phyloP scores from a whole-genome alignment of 2,888 invertebrate genomes.

The Microctonus hyperodae region DNA sequence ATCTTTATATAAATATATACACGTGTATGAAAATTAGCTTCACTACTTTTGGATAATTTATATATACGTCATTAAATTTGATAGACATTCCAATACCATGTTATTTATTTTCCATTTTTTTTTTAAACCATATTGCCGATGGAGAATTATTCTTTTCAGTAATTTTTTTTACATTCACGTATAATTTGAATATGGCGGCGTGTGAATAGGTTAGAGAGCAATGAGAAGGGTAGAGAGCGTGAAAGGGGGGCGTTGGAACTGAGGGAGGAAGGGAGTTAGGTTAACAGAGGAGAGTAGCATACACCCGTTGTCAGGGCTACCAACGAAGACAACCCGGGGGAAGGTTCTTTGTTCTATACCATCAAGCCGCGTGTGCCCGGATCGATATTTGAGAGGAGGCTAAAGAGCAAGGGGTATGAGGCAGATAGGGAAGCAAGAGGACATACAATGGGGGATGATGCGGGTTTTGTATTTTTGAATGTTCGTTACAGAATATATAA shows the following conservation, averaged over 20 bases:
- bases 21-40: background rate
- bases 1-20: background rate
- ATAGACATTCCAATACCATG: background rate
- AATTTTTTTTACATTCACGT: background rate
- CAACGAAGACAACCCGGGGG: conserved; percentile 33
- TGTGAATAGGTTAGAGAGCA: background rate
- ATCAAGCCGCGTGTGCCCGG: conserved; percentile 31
- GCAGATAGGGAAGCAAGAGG: background rate
- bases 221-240: conserved; percentile 12
- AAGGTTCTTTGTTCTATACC: conserved; percentile 32
- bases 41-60: background rate
- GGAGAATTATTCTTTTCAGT: background rate
- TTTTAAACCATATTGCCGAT: background rate
- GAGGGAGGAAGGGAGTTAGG: conserved; percentile 13
- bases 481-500: conserved; percentile 10
- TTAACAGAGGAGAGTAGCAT: conserved; percentile 23
- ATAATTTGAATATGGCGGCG: background rate
- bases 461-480: conserved; percentile 25
- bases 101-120: background rate
- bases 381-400: conserved; percentile 30
- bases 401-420: conserved; percentile 13
- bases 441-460: conserved; percentile 2
- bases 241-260: background rate
- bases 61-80: background rate
- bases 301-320: conserved; percentile 33